Conservation (phyloP, 2,113 vertebrate genomes). For the Lagenorhynchus albirostris region DNA sequence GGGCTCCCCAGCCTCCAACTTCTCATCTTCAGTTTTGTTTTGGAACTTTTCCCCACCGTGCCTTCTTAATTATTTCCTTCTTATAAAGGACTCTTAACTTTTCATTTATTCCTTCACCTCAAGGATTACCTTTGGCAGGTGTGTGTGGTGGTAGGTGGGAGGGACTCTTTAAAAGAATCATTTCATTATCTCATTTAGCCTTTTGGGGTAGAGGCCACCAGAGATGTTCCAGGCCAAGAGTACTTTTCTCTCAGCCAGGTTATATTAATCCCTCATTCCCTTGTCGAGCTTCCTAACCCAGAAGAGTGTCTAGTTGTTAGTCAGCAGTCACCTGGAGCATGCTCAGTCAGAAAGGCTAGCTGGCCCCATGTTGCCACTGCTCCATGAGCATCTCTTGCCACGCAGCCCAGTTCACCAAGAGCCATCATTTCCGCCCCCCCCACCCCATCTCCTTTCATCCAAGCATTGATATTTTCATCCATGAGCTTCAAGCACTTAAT, state of each 20-base stretch:
- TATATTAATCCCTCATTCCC: not conserved
- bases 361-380: not conserved
- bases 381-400: not conserved
- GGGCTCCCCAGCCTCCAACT: not conserved
- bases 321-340: not conserved
- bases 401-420: not conserved
- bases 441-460: not conserved
- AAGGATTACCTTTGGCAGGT: not conserved
- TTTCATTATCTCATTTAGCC: not conserved
- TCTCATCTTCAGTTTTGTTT: not conserved
- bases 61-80: not conserved
- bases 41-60: not conserved
- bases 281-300: not conserved
- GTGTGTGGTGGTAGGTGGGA: fast-evolving
- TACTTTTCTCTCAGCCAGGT: not conserved
- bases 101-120: not conserved
- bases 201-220: not conserved
- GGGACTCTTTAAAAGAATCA: not conserved
- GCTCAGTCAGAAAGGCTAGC: not conserved
- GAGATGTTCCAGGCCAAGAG: not conserved
- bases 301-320: not conserved
- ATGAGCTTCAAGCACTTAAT: not conserved
- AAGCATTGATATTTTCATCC: not conserved
- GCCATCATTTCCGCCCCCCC: not conserved
- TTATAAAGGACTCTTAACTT: not conserved